Percentiles rank a stretch among this genome's conserved stretches.
phyloP scores from a whole-genome alignment of 1,140 invertebrate genomes.

The Dreissena polymorpha region DNA sequence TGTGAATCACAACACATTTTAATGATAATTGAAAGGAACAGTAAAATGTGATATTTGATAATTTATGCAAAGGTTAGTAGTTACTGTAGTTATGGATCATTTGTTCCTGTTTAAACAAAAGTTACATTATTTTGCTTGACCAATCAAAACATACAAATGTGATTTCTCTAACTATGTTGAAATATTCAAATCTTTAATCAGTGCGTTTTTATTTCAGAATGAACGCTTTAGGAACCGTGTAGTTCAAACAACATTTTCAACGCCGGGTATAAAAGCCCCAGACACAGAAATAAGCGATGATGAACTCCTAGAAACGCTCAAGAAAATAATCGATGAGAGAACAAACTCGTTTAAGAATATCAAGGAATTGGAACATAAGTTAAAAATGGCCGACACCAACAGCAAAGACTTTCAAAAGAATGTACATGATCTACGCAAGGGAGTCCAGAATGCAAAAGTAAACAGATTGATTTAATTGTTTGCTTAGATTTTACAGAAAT shows the following conservation, averaged over 20 bases:
- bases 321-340: slow-evolving; percentile 75
- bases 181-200: too few relatives aligned
- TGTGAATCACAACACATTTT: too few relatives aligned
- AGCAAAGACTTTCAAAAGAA: slow-evolving; percentile 69
- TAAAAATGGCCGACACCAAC: slow-evolving; percentile 64
- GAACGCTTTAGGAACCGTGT: slow-evolving; percentile 76
- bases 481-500: too few relatives aligned
- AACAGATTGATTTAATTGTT: neutral
- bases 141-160: too few relatives aligned
- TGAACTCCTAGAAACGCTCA: slow-evolving; percentile 74
- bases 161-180: too few relatives aligned
- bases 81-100: too few relatives aligned
- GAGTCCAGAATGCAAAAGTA: slow-evolving; percentile 50
- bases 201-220: slow-evolving; percentile 64
- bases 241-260: slow-evolving; percentile 76
- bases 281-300: slow-evolving; percentile 77
- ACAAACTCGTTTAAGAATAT: slow-evolving; percentile 68
- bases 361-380: slow-evolving; percentile 68
- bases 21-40: too few relatives aligned
- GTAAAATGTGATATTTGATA: too few relatives aligned
- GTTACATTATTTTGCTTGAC: too few relatives aligned
- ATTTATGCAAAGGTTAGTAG: too few relatives aligned
- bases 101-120: too few relatives aligned
- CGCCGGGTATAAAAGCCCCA: slow-evolving; percentile 73
- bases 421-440: slow-evolving; percentile 67